Conservation (phyloP, 2,113 vertebrate species). For the Calonectris borealis region DNA sequence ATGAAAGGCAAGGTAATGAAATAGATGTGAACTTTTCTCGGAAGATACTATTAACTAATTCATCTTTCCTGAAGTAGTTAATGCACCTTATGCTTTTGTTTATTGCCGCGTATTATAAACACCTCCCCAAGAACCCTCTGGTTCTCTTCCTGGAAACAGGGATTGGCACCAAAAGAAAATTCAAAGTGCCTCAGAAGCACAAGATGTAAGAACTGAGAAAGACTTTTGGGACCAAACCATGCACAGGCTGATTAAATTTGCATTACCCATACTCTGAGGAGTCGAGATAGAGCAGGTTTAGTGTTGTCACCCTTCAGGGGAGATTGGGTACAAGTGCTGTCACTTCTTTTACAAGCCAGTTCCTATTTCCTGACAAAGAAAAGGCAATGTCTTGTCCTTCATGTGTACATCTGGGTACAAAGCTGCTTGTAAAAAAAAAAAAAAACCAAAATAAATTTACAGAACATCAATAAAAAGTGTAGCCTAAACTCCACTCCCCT, state of each 20-base stretch:
- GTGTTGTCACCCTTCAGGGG: background rate
- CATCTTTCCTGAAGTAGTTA: slow-evolving; percentile 62
- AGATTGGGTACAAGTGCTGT: background rate
- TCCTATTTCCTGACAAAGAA: background rate
- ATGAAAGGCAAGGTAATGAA: slow-evolving; percentile 30
- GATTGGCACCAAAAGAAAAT: slow-evolving; percentile 21
- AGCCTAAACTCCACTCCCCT: background rate
- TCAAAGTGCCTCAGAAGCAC: slow-evolving; percentile 24
- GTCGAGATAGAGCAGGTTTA: background rate
- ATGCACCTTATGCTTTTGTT: slow-evolving; percentile 59
- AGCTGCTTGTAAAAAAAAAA: background rate
- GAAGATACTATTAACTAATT: slow-evolving; percentile 24
- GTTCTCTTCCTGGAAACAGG: slow-evolving; percentile 17
- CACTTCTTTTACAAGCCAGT: background rate
- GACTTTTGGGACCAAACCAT: background rate
- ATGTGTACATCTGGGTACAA: background rate
- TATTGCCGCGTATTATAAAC: slow-evolving; percentile 23
- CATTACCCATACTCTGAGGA: background rate
- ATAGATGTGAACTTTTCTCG: background rate
- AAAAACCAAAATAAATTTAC: background rate
- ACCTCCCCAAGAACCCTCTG: background rate
- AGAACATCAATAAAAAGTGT: background rate
- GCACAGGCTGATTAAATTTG: background rate
- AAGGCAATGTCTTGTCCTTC: background rate
- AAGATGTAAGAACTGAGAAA: slow-evolving; percentile 28